phyloP scores from a whole-genome alignment of 2,113 vertebrate genomes.

The Grammomys surdaster region DNA sequence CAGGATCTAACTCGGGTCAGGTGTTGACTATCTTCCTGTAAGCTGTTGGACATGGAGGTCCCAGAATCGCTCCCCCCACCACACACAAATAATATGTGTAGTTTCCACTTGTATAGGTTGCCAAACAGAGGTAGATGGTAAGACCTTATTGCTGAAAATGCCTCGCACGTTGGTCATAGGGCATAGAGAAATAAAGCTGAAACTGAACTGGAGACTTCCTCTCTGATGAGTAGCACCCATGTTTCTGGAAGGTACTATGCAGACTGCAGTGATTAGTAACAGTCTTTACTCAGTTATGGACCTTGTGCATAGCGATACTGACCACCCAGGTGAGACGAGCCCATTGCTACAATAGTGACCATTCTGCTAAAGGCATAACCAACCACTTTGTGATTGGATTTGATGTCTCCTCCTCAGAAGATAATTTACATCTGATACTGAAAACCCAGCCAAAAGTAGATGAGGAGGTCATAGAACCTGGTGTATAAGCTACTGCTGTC shows the following conservation, averaged over 20 bases:
- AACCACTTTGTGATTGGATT: neutral
- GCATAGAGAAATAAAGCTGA: neutral
- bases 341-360: too few species aligned
- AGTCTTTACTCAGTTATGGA: neutral
- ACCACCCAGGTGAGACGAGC: neutral
- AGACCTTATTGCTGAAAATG: neutral
- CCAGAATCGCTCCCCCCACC: neutral
- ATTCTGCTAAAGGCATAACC: neutral
- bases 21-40: neutral
- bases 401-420: too few species aligned
- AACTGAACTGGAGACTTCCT: neutral
- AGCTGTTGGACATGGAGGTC: neutral
- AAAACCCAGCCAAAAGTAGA: too few species aligned
- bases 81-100: neutral
- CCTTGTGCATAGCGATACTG: neutral
- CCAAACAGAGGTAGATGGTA: neutral
- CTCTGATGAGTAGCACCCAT: neutral
- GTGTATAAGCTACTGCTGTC: neutral
- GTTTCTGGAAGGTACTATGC: neutral
- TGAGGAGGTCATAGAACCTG: neutral
- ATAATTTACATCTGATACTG: neutral
- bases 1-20: neutral
- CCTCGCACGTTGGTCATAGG: neutral
- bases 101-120: neutral
- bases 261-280: too few species aligned